Conservation (phyloP, 1,140 invertebrate species). For the Coptotermes formosanus region DNA sequence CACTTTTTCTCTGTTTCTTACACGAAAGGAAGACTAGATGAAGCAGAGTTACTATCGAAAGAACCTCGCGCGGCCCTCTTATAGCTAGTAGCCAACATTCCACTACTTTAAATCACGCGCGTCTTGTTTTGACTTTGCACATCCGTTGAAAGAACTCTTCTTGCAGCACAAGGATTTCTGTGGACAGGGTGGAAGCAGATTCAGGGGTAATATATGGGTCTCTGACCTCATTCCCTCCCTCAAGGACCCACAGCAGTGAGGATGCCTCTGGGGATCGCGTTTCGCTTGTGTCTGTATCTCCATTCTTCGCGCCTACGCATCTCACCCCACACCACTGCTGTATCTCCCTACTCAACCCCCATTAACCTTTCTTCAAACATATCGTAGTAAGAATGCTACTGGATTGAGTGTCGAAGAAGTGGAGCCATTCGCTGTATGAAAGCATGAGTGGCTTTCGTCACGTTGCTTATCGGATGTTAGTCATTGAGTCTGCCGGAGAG, state of each 20-base stretch:
- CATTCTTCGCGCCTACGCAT: not conserved
- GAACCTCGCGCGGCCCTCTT: not conserved
- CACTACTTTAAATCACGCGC: not conserved
- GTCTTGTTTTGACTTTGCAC: slow-evolving; percentile 11
- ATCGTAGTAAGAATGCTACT: not conserved
- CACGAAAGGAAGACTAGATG: not conserved
- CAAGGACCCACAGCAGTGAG: not conserved
- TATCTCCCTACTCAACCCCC: slow-evolving; percentile 14
- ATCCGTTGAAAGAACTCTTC: not conserved
- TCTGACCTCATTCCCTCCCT: not conserved
- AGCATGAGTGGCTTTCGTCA: not conserved
- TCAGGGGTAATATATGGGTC: slow-evolving; percentile 9
- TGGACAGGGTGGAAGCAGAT: too few relatives aligned
- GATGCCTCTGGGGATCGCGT: not conserved
- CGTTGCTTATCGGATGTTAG: too few relatives aligned
- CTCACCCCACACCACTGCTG: not conserved
- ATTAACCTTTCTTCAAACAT: slow-evolving; percentile 19
- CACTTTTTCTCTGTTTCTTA: not conserved
- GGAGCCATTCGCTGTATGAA: not conserved
- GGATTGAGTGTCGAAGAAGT: not conserved
- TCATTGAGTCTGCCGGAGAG: too few relatives aligned
- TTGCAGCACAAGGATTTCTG: too few relatives aligned
- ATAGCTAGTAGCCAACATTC: not conserved
- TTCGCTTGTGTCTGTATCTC: not conserved
- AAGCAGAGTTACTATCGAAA: not conserved